Conservation (phyloP, 1,140 invertebrate genomes). For the Drosophila rufa region DNA sequence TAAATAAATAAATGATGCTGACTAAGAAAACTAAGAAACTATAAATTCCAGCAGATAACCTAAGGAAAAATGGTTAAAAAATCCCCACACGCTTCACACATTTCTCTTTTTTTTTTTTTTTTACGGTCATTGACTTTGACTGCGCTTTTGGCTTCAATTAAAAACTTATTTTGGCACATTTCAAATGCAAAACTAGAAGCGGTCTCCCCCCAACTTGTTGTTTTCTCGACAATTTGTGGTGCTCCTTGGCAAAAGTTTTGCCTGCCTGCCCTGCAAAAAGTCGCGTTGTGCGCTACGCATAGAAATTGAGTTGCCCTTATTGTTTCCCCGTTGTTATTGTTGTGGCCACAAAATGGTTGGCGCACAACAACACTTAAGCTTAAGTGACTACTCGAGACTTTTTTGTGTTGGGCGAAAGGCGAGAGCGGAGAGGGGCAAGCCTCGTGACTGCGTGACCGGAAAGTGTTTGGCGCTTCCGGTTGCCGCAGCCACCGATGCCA, state of each 20-base stretch:
- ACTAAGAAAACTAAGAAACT: too few species aligned
- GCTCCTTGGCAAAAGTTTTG: constrained; percentile 35
- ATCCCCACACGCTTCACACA: neutral
- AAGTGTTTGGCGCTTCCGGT: constrained; percentile 77
- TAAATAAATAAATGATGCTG: too few species aligned
- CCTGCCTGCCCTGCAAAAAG: constrained; percentile 34
- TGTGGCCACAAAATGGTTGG: constrained; percentile 78
- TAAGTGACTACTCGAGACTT: constrained; percentile 79
- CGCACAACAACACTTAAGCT: constrained; percentile 77
- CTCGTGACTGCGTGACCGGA: constrained; percentile 75
- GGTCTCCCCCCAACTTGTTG: constrained; percentile 34
- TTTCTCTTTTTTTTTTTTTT: neutral
- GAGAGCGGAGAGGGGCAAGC: constrained; percentile 22
- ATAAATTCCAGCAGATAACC: neutral
- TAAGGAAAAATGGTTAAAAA: too few species aligned
- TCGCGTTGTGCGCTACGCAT: constrained; percentile 61
- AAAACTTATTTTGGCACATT: constrained; percentile 64
- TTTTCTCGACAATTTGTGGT: constrained; percentile 47
- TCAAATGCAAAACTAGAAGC: constrained; percentile 34
- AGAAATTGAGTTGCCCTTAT: constrained; percentile 73
- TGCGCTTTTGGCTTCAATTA: constrained; percentile 54
- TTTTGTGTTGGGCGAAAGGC: neutral
- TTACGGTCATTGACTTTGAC: constrained; percentile 32
- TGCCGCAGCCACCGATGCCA: constrained; percentile 55
- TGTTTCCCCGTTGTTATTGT: constrained; percentile 53